Base-by-base conservation (phyloP, 2,888 invertebrate genomes). In the Lithophane semibrunnea region DNA sequence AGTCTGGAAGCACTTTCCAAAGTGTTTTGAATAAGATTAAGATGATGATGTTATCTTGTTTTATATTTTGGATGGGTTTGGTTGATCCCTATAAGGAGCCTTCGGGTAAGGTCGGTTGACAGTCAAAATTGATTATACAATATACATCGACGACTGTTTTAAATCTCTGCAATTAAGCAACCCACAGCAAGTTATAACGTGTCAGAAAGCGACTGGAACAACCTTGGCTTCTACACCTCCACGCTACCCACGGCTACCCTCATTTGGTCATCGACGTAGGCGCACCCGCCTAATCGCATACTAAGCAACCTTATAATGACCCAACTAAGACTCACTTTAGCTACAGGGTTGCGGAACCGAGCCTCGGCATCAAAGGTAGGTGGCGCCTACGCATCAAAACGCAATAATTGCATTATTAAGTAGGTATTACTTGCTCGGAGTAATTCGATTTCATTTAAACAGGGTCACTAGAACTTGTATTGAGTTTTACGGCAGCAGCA, bases 171-270 rank as follows among this genome's bases (percentile, higher is more conserved):
- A 95, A 96, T 96, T 96, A 94, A 93, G 93, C 95, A 94, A 91
- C 95, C 95, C 94, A 96, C 96, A 92, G 86, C 92, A 92, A 91
- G 94, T 93, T 90, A 89, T 90, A 90, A 94, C 94, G 91, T 93
- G 94, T 93, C 92, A 88, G 92, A 94, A 92, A 95, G 93, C 92
- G 95, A 94, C 94, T 94, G 95, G 94, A 92, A 93, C 93, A 96
- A 93, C 96, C 96, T 96, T 96, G 96, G 94, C 93, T 94, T 91
- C 93, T 92, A 94, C 96, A 95, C 96, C 96, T 96, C 96, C 96
- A 93, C 91, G 92, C 96, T 93, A 89, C 96, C 96, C 96, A 96
- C 96, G 94, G 84, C 93, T 95, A 96, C 96, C 96, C 96, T 94
- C 96, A 96, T 96, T 96, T 96, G 96, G 96, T 94, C 96, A 96